These are phyloP conservation scores for Helostoma temminkii DNA, from an alignment of 2,797 vertebrate species.

Conservation along the genomic window DNA sequence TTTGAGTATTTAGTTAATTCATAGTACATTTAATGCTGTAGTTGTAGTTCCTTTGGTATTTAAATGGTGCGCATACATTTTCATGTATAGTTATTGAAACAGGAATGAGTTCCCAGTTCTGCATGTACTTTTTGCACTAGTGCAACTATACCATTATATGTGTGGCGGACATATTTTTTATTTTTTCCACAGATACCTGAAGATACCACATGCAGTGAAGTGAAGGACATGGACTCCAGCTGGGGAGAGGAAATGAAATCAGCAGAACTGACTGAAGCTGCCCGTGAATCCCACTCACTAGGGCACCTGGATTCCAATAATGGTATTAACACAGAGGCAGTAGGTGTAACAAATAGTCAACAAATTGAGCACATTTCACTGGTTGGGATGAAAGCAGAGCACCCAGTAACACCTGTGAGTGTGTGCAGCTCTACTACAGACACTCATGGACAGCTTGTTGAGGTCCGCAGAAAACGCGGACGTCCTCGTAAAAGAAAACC, in stretches of 20 bases:
- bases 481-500: slow-evolving; percentile 56
- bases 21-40: neutral
- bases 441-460: slow-evolving; percentile 7
- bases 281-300: slow-evolving; percentile 35
- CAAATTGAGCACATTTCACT: slow-evolving; percentile 8
- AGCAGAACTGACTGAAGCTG: slow-evolving; percentile 9
- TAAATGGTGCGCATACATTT: neutral
- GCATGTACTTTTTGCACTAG: neutral
- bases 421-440: slow-evolving; percentile 51
- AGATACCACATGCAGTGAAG: slow-evolving; percentile 39
- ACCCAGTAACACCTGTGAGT: slow-evolving; percentile 8
- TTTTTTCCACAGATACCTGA: slow-evolving; percentile 47
- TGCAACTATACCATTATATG: neutral
- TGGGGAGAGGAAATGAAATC: slow-evolving; percentile 50
- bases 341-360: slow-evolving; percentile 8
- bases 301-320: slow-evolving; percentile 14
- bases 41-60: neutral
- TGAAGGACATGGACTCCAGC: slow-evolving; percentile 36
- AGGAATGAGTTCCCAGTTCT: neutral
- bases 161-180: neutral
- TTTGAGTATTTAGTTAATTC: no score
- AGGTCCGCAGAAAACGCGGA: slow-evolving; percentile 50
- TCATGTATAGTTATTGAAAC: neutral
- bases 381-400: slow-evolving; percentile 34
- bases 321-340: slow-evolving; percentile 21